Percentiles rank a stretch among this genome's conserved stretches.
phyloP scores from a whole-genome alignment of 2,888 invertebrate genomes.

The Caenorhabditis zanzibari region DNA sequence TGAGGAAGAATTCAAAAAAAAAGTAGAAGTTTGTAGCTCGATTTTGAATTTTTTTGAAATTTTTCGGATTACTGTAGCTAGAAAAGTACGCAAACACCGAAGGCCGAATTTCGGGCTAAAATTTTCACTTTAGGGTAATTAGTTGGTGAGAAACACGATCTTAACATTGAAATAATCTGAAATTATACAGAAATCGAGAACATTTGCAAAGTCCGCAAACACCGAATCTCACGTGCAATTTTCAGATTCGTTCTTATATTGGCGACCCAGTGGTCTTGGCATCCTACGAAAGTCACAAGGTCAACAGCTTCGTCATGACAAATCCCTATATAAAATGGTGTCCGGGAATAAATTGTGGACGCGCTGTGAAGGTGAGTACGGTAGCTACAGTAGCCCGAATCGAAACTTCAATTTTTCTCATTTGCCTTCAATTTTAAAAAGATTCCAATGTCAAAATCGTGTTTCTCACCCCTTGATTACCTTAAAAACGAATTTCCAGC shows the following conservation, averaged over 20 bases:
- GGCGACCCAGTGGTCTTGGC: constrained; percentile 32
- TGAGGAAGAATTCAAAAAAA: too few species aligned
- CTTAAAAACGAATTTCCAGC: background rate
- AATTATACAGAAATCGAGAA: too few species aligned
- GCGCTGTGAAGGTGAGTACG: constrained; percentile 89
- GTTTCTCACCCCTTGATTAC: too few species aligned
- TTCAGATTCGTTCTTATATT: constrained; percentile 64
- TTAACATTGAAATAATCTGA: too few species aligned
- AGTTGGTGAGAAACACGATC: too few species aligned
- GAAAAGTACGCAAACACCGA: background rate
- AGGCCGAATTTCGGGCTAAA: background rate
- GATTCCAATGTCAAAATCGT: background rate
- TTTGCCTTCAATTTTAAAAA: too few species aligned
- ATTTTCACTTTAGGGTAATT: background rate
- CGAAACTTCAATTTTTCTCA: too few species aligned
- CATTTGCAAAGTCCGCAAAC: too few species aligned
- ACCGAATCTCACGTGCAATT: too few species aligned
- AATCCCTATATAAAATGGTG: constrained; percentile 97
- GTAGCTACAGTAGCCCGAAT: too few species aligned
- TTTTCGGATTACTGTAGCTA: background rate
- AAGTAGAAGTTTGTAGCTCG: too few species aligned
- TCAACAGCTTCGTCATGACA: constrained; percentile 87
- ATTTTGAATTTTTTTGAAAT: background rate
- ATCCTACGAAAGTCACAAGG: constrained; percentile 59
- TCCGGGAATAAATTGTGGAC: constrained; percentile 97